phyloP scores from a whole-genome alignment of 1,140 invertebrate species.

The Drosophila equinoxialis region DNA sequence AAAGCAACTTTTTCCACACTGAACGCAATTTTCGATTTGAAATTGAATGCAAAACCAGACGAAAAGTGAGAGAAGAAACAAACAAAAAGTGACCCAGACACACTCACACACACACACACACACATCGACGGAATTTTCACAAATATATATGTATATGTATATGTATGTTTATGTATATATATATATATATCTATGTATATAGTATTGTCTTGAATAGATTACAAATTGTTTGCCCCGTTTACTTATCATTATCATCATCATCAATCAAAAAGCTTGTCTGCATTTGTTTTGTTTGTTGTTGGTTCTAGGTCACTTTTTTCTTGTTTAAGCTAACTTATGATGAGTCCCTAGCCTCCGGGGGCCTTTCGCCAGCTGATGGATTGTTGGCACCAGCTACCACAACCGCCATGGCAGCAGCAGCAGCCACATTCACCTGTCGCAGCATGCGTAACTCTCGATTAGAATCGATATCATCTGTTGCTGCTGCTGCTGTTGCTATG shows the following conservation, averaged over 20 bases:
- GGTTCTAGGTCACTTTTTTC: not conserved
- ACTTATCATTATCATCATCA: not conserved
- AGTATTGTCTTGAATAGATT: slow-evolving; percentile 15
- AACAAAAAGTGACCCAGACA: slow-evolving; percentile 2
- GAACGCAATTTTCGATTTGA: no score
- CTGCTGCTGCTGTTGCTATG: not conserved
- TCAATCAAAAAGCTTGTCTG: not conserved
- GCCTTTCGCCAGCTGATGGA: not conserved
- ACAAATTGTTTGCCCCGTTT: not conserved
- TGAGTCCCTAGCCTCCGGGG: slow-evolving; percentile 4
- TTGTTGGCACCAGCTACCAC: slow-evolving; percentile 19
- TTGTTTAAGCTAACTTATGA: not conserved
- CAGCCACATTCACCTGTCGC: slow-evolving; percentile 46
- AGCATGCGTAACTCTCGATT: slow-evolving; percentile 51
- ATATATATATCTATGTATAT: slow-evolving; percentile 21
- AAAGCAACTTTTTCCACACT: not conserved
- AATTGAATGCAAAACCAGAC: not conserved
- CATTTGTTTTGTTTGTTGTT: no score
- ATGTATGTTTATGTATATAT: not conserved
- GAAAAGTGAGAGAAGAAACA: not conserved
- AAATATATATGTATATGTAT: not conserved
- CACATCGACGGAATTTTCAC: not conserved
- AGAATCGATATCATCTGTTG: slow-evolving; percentile 18
- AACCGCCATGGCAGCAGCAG: slow-evolving; percentile 27
- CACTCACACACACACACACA: not conserved